phyloP scores from a whole-genome alignment of 2,797 vertebrate genomes.

The Danio choprae region DNA sequence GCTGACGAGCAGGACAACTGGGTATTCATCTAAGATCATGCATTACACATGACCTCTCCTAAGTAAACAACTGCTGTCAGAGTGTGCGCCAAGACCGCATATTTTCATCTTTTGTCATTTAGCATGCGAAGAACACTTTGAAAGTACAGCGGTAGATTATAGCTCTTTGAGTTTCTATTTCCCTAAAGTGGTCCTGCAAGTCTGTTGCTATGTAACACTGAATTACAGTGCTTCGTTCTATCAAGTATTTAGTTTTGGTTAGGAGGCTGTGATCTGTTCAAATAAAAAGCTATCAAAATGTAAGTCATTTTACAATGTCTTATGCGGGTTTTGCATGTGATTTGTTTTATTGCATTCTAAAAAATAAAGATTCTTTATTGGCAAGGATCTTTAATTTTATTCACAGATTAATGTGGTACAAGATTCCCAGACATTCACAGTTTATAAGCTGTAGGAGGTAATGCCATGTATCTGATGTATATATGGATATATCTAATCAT shows the following conservation, averaged over 20 bases:
- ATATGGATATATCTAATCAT: no score
- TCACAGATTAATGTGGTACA: no score
- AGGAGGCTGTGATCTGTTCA: conserved; percentile 18
- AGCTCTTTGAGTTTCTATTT: conserved; percentile 30
- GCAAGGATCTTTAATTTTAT: no score
- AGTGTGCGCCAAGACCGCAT: conserved; percentile 31
- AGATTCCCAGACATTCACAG: no score
- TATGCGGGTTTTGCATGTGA: neutral
- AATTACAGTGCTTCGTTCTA: conserved; percentile 22
- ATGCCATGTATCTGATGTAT: no score
- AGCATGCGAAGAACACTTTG: conserved; percentile 14
- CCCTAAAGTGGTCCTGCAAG: conserved; percentile 18
- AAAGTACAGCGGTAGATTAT: conserved; percentile 7
- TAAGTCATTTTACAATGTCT: neutral
- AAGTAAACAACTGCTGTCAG: conserved; percentile 35
- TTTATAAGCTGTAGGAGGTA: no score
- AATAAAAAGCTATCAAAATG: conserved; percentile 34
- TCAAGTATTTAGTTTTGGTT: conserved; percentile 10
- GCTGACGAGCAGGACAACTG: conserved; percentile 15
- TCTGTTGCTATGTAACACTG: conserved; percentile 35
- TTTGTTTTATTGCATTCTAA: neutral
- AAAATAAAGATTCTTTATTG: neutral
- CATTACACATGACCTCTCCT: conserved; percentile 26
- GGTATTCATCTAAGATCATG: conserved; percentile 15
- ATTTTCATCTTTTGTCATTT: conserved; percentile 30